These are phyloP conservation scores for human (Homo sapiens) DNA, from an alignment of 2,113 vertebrate genomes.

Conservation along the genomic window DNA sequence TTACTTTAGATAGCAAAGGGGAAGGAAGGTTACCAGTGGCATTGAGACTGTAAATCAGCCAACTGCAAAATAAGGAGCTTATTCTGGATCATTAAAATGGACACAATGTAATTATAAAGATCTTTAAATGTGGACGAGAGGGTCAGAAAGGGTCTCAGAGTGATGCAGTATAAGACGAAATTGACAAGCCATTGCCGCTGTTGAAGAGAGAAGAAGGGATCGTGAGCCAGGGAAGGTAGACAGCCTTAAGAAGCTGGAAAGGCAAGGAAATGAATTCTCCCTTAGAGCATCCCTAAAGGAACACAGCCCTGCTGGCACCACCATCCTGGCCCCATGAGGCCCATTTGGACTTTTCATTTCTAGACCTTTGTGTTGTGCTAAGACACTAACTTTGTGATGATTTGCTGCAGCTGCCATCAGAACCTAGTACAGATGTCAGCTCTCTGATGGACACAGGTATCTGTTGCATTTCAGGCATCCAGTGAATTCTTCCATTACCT, in stretches of 20 bases:
- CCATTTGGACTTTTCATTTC: too few relatives aligned
- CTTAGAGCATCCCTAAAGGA: background rate
- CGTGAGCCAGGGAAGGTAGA: too few relatives aligned
- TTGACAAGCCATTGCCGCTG: background rate
- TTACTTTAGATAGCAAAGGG: background rate
- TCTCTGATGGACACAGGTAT: background rate
- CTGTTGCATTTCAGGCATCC: background rate
- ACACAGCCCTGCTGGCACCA: background rate
- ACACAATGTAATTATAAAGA: rapidly evolving
- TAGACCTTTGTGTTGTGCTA: background rate
- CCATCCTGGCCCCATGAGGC: rapidly evolving
- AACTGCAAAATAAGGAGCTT: background rate
- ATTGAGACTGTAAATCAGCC: background rate
- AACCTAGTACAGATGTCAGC: background rate
- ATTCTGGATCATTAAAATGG: background rate
- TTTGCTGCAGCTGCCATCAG: background rate
- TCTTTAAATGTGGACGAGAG: background rate
- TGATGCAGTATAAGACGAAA: rapidly evolving
- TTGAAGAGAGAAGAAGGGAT: background rate
- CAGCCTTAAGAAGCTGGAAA: background rate
- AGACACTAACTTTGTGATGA: background rate
- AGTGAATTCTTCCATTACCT: background rate
- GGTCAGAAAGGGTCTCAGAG: too few relatives aligned
- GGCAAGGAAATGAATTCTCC: rapidly evolving
- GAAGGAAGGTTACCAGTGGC: background rate